These are phyloP conservation scores for Leiothrix lutea DNA, from an alignment of 2,113 vertebrate genomes.

Conservation along the genomic window DNA sequence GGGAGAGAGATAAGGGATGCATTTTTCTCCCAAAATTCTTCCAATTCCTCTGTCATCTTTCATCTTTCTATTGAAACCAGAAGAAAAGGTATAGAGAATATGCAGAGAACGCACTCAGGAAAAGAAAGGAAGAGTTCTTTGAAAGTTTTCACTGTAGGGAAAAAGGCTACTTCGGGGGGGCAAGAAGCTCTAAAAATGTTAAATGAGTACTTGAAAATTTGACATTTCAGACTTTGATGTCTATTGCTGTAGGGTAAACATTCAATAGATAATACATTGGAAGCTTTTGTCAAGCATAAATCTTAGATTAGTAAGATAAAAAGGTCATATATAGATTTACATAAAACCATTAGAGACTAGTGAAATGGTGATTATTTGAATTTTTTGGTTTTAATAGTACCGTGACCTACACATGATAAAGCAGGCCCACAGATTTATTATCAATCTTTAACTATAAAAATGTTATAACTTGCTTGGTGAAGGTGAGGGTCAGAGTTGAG, in stretches of 20 bases:
- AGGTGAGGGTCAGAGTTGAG: background rate
- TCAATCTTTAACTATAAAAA: background rate
- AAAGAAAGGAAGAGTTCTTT: background rate
- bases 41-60: background rate
- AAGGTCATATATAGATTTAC: conserved; percentile 36
- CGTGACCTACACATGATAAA: background rate
- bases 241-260: conserved; percentile 32
- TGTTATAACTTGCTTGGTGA: background rate
- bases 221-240: conserved; percentile 34
- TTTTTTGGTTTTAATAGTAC: background rate
- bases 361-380: background rate
- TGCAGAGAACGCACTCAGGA: background rate
- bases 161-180: background rate
- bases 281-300: conserved; percentile 15
- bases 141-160: background rate
- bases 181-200: background rate
- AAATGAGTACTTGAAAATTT: conserved; percentile 6
- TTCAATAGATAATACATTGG: background rate
- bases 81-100: background rate
- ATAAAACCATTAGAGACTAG: background rate
- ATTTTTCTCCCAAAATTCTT: background rate
- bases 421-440: background rate
- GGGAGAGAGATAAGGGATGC: background rate
- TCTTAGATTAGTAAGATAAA: background rate
- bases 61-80: background rate